These are phyloP conservation scores for Choloepus hoffmanni DNA, from an alignment of 2,113 vertebrate species.

Conservation along the genomic window DNA sequence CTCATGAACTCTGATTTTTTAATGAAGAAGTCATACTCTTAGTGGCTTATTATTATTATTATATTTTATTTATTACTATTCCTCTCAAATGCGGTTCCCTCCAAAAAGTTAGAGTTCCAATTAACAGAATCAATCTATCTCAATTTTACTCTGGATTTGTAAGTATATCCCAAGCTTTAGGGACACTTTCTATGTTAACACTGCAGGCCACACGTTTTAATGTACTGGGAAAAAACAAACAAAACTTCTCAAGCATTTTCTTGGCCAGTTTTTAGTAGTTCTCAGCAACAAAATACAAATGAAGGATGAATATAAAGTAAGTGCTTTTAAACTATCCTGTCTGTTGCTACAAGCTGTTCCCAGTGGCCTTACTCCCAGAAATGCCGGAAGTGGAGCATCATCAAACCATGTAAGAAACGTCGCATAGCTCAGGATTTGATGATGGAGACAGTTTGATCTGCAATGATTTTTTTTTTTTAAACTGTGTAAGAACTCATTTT, in stretches of 20 bases:
- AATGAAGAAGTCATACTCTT: not conserved
- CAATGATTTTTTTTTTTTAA: not conserved
- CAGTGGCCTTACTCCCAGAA: not conserved
- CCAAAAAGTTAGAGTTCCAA: conserved; percentile 44
- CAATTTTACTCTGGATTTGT: conserved; percentile 54
- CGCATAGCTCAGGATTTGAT: not conserved
- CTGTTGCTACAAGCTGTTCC: conserved; percentile 24
- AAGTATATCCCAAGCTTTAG: conserved; percentile 46
- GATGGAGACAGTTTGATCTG: not conserved
- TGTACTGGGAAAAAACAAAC: conserved; percentile 34
- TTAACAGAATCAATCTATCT: conserved; percentile 28
- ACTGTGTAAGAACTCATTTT: not conserved
- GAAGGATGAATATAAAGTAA: conserved; percentile 40
- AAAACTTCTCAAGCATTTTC: conserved; percentile 28
- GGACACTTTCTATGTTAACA: conserved; percentile 62
- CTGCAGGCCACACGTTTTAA: conserved; percentile 60
- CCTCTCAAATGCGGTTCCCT: conserved; percentile 54
- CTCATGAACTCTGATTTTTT: not conserved
- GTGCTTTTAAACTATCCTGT: conserved; percentile 16
- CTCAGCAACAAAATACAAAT: conserved; percentile 58
- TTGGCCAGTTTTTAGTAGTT: not conserved
- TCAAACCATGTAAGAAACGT: not conserved
- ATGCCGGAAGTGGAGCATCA: not conserved
- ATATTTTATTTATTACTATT: not conserved
- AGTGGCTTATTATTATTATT: not conserved